A percentile compares a stretch with the other conserved stretches of the same genome.
These are phyloP conservation scores for Lophotriccus pileatus DNA, from an alignment of 2,797 vertebrate genomes.

Conservation along the genomic window DNA sequence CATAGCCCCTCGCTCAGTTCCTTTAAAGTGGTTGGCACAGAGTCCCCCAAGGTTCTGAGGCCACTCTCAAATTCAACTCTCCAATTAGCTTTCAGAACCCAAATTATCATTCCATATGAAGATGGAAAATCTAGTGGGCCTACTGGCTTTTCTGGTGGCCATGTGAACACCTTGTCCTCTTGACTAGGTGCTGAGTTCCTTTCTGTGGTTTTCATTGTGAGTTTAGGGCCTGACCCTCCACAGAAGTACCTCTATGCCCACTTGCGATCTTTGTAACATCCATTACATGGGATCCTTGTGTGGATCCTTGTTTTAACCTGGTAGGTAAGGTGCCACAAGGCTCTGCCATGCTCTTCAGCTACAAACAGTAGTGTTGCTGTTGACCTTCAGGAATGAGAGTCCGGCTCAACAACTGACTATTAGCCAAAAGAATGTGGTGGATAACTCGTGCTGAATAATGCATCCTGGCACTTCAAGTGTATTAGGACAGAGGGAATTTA, in stretches of 20 bases:
- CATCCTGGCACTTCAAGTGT: neutral
- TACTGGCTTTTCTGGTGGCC: slow-evolving; percentile 28
- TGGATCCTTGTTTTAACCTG: neutral
- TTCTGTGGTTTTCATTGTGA: neutral
- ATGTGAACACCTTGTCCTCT: neutral
- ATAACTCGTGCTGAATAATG: slow-evolving; percentile 33
- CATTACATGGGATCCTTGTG: neutral
- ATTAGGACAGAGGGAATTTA: neutral
- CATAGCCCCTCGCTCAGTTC: rapidly evolving
- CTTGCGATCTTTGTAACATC: neutral
- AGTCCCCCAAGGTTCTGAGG: neutral
- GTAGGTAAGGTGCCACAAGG: rapidly evolving
- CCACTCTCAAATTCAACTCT: neutral
- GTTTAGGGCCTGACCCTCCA: neutral
- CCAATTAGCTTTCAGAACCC: neutral
- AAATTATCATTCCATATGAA: neutral
- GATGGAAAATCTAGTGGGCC: neutral
- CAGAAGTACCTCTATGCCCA: neutral
- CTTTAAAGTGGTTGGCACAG: neutral
- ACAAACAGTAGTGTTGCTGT: neutral
- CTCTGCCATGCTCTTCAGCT: neutral
- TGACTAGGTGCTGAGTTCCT: neutral
- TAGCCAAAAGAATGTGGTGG: slow-evolving; percentile 3
- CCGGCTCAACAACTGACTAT: neutral
- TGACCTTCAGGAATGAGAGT: slow-evolving; percentile 10